Evolutionary conservation across 2,797 vertebrate genomes (phyloP).

Genomic region (Clarias fuscus): DNA sequence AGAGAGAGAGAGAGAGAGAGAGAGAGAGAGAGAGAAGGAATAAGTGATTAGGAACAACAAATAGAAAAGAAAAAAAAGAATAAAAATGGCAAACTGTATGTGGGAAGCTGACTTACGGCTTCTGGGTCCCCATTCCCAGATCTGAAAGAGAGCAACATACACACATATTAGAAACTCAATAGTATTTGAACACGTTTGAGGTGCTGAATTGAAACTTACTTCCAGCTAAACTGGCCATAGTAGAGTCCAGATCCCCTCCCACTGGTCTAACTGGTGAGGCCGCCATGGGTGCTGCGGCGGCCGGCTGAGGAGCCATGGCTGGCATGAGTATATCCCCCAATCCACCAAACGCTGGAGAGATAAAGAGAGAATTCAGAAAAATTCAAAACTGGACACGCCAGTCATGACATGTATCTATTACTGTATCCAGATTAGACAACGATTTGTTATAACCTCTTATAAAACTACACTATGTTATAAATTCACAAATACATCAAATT

Average conservation of each 20-base stretch:
- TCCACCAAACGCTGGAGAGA: slow-evolving; percentile 88
- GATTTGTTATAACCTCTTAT: not conserved
- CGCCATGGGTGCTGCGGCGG: slow-evolving; percentile 67
- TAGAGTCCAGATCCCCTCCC: slow-evolving; percentile 89
- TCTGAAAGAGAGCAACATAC: slow-evolving; percentile 68
- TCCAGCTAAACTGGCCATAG: slow-evolving; percentile 96
- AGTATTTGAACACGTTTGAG: not conserved
- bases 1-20: not conserved
- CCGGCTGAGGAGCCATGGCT: slow-evolving; percentile 86
- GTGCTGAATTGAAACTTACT: slow-evolving; percentile 80
- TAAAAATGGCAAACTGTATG: not conserved
- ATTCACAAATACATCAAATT: not conserved
- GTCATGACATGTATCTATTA: not conserved
- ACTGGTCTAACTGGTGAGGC: slow-evolving; percentile 55
- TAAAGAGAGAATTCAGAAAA: slow-evolving; percentile 12
- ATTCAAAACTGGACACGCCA: slow-evolving; percentile 1
- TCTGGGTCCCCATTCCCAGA: slow-evolving; percentile 83
- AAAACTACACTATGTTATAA: not conserved
- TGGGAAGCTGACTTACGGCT: slow-evolving; percentile 76
- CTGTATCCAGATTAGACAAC: not conserved
- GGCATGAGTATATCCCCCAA: slow-evolving; percentile 98
- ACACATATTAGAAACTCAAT: not conserved
- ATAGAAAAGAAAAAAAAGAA: not conserved
- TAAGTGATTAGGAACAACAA: not conserved
- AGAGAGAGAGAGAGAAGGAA: not conserved